Evolutionary conservation across 37 sponge, comb jelly and placozoan species (phyloP), one percentile per base, ranked within the genome.

Genomic region (Ianthella basta): DNA sequence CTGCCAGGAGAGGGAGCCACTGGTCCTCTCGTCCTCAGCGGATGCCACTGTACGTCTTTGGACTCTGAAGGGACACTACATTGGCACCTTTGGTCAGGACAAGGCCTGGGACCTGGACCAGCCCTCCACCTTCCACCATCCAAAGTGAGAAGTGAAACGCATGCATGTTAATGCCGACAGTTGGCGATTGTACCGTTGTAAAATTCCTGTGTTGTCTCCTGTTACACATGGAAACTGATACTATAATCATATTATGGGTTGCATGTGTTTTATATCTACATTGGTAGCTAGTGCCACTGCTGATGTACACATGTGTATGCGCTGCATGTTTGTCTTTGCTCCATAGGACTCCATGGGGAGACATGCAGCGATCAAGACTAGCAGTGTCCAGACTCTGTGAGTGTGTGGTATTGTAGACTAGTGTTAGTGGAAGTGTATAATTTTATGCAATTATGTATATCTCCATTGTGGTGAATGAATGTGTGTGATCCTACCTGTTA

Each of bases 71-170:
- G 97, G 99, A 25, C 86, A 94, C 74, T 92, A 69, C 69, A 85
- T 98, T 13, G 99, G 99, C 27, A 94, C 85, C n/a, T 98, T 98
- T 91, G 99, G 99, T 0, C 97, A 97, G 77, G 77, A 85, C 25
- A 80, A 81, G 53, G 79, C 59, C n/a, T 91, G 92, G 92, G 60
- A 85, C 39, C 55, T 91, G 35, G 75, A 74, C 35, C 38, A 24
- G 33, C 88, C 92, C 4, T n/a, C 85, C 55, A 77, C 86, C 36
- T 91, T 85, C 54, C 92, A 91, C 63, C 88, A 91, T 80, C 92
- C 92, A 34, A 91, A 83, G 91, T 89, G 66, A 29, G 57, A 0
- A 14, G n/a, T 41, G 20, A 5, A 33, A 70, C 72, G 4, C 15
- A 19, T 16, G 32, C 15, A 33, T 8, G 50, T 44, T 6, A 2